phyloP scores from a whole-genome alignment of 2,888 invertebrate species.

The Acanthococcus lagerstroemiae region DNA sequence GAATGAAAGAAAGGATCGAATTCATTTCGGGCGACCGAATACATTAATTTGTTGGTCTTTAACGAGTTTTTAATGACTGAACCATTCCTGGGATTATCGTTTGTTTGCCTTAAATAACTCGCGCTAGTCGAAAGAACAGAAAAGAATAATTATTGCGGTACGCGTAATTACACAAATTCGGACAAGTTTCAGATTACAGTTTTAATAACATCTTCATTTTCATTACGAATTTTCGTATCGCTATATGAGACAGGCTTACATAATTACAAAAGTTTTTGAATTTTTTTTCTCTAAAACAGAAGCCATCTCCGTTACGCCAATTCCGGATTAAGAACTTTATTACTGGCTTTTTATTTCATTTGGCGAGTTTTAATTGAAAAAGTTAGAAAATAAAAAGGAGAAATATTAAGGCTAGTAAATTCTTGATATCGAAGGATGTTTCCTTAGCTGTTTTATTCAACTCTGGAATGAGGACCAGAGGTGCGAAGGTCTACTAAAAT shows the following conservation, averaged over 20 bases:
- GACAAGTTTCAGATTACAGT: conserved; percentile 9
- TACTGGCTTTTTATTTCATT: not conserved
- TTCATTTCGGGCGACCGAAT: no score
- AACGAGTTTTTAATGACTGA: conserved; percentile 26
- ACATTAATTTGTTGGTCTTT: conserved; percentile 17
- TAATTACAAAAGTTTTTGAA: not conserved
- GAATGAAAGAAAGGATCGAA: not conserved
- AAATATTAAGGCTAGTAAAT: no score
- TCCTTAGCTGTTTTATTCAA: no score
- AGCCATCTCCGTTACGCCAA: no score
- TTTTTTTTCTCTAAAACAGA: no score
- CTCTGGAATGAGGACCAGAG: no score
- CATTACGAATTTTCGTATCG: not conserved
- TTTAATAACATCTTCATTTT: conserved; percentile 1
- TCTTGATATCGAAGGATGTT: no score
- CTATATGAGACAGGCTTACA: not conserved
- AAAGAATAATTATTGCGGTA: conserved; percentile 18
- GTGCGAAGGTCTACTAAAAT: no score
- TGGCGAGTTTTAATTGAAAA: not conserved
- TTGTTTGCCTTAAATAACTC: conserved; percentile 20
- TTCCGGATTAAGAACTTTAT: no score
- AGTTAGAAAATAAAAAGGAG: no score
- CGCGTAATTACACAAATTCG: conserved; percentile 25
- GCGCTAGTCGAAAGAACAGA: not conserved
- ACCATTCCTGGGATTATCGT: conserved; percentile 11